Conservation (phyloP, 2,113 vertebrate species). For the Hippocampus mohnikei region DNA sequence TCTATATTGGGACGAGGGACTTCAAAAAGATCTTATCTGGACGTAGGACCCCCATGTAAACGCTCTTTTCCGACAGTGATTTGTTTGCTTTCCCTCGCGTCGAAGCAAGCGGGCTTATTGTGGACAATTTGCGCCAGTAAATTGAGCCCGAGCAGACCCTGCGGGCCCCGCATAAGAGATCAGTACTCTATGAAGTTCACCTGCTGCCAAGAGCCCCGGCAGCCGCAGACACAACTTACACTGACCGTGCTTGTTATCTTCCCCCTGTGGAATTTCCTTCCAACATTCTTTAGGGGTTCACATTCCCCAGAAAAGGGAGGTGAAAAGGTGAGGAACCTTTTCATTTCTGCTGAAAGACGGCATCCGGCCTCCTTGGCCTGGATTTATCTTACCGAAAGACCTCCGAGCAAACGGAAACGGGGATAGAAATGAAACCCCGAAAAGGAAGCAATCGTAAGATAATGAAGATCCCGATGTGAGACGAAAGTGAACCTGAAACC, state of each 20-base stretch:
- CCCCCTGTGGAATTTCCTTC: conserved; percentile 69
- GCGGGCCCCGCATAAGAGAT: conserved; percentile 41
- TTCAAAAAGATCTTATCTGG: conserved; percentile 41
- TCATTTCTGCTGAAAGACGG: conserved; percentile 33
- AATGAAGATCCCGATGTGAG: conserved; percentile 19
- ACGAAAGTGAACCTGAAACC: conserved; percentile 15
- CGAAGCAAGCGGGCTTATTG: conserved; percentile 30
- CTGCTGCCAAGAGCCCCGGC: conserved; percentile 47
- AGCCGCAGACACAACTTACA: conserved; percentile 58
- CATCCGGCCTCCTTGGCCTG: conserved; percentile 36
- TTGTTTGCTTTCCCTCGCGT: conserved; percentile 50
- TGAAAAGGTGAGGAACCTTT: conserved; percentile 10
- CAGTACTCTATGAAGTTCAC: conserved; percentile 57
- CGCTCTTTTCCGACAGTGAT: background rate
- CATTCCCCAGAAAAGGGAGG: conserved; percentile 47
- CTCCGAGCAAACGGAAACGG: conserved; percentile 31
- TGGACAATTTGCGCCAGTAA: conserved; percentile 35
- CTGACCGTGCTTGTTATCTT: conserved; percentile 66
- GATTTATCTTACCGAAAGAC: conserved; percentile 24
- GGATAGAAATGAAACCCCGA: conserved; percentile 29
- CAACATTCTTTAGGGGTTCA: conserved; percentile 60
- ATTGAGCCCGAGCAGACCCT: conserved; percentile 19
- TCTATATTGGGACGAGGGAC: conserved; percentile 26
- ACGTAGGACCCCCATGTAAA: conserved; percentile 47
- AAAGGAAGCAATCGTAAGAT: conserved; percentile 35